A percentile compares a stretch with the other conserved stretches of the same genome.
phyloP scores from a whole-genome alignment of 2,888 invertebrate species.

The Diloba caeruleocephala region DNA sequence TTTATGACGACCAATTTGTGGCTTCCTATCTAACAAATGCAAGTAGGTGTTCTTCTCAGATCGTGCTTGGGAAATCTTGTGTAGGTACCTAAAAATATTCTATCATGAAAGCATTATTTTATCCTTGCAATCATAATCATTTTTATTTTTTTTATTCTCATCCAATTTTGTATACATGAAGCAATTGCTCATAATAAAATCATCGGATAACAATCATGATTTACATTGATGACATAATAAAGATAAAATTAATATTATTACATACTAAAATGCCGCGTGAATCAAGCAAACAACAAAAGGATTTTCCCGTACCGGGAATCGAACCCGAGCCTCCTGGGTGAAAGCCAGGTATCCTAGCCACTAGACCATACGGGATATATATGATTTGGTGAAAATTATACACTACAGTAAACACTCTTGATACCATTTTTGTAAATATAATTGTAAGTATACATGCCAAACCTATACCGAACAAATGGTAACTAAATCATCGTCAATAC shows the following conservation, averaged over 20 bases:
- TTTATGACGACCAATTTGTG: slow-evolving; percentile 54
- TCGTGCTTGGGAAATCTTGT: slow-evolving; percentile 8
- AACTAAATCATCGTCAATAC: too few relatives aligned
- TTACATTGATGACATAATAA: slow-evolving; percentile 25
- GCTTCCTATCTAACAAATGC: slow-evolving; percentile 55
- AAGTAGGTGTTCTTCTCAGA: slow-evolving; percentile 44
- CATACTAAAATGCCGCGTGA: background rate
- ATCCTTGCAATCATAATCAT: too few relatives aligned
- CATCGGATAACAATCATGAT: slow-evolving; percentile 20
- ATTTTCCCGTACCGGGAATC: slow-evolving; percentile 91
- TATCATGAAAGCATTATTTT: too few relatives aligned
- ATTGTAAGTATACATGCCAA: too few relatives aligned
- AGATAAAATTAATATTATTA: slow-evolving; percentile 3
- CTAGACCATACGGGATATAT: slow-evolving; percentile 90
- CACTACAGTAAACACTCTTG: background rate
- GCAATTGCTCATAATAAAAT: slow-evolving; percentile 20
- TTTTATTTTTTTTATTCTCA: too few relatives aligned
- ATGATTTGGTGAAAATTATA: fast-evolving
- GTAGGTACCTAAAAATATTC: too few relatives aligned
- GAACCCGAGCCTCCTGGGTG: slow-evolving; percentile 93
- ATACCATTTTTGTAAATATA: too few relatives aligned
- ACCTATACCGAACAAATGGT: too few relatives aligned
- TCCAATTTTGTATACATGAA: too few relatives aligned
- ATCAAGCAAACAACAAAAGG: slow-evolving; percentile 16
- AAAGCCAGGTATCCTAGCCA: slow-evolving; percentile 93